A percentile compares a stretch with the other conserved stretches of the same genome.
Evolutionary conservation across 2,797 vertebrate species (phyloP).

Genomic region (Microhierax caerulescens): DNA sequence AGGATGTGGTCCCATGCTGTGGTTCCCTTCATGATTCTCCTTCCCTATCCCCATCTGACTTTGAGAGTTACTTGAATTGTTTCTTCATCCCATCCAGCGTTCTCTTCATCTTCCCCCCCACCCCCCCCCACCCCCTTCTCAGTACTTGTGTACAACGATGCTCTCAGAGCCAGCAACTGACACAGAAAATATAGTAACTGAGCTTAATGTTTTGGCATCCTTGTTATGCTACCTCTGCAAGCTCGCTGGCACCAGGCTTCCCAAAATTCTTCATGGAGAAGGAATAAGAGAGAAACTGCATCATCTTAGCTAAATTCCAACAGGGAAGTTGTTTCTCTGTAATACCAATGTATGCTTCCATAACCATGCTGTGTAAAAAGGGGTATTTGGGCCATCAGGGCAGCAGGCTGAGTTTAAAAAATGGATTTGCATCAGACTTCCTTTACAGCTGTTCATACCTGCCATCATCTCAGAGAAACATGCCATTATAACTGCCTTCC

Average conservation of each 20-base stretch:
- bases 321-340: background rate
- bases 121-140: too few relatives aligned
- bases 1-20: background rate
- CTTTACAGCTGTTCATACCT: background rate
- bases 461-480: background rate
- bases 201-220: background rate
- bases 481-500: background rate
- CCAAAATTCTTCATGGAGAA: background rate
- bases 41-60: background rate
- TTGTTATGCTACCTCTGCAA: background rate
- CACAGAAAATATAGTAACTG: background rate
- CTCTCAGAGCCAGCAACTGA: background rate
- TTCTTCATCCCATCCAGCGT: background rate
- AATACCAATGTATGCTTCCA: accelerated
- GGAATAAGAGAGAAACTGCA: too few relatives aligned
- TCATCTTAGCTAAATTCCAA: background rate
- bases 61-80: background rate
- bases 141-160: accelerated
- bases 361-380: background rate
- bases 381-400: background rate
- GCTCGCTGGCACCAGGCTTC: background rate
- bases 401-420: background rate
- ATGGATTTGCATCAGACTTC: background rate
- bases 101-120: background rate
- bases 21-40: background rate